Evolutionary conservation across 2,113 vertebrate species (phyloP), one percentile per base, ranked within the genome.

Genomic region (Mormoops blainvillei): DNA sequence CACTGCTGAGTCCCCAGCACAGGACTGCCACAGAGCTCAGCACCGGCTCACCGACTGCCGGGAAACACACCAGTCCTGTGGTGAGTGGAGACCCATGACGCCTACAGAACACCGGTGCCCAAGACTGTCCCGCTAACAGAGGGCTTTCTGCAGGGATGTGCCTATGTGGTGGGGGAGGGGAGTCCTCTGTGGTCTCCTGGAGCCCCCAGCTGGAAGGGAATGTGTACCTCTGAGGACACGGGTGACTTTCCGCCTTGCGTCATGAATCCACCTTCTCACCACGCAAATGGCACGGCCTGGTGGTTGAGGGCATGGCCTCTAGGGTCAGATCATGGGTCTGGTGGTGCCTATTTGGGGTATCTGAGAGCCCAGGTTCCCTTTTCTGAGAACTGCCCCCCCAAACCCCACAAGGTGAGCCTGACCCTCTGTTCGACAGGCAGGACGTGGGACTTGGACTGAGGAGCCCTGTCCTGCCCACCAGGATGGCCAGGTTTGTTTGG

Each of bases 111-210:
- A 52, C 61, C n/a, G n/a, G 28, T 24, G 12, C n/a, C 52, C 61
- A 28, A 12, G 24, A 54, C 20, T 22, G 48, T 14, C 14, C 14
- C 70, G 33, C 58, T 18, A 22, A 31, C 56, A 2, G 4, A 41
- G 16, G 15, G 45, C 31, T 58, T 58, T 63, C 67, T 45, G 7
- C 18, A 1, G 19, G 52, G n/a, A 43, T 10, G 9, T 16, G 16
- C 0, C 33, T 26, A 12, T 22, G 65, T 10, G n/a, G n/a, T 1
- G 19, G 0, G 0, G 0, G 14, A 4, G 26, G 41, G 14, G 20
- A 31, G 9, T 22, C 31, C 70, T 61, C 7, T 67, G 82, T 36
- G 61, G 81, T 61, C 48, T 91, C 63, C 33, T 9, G 0, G 33
- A 91, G 76, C 48, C 56, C 36, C 43, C 38, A 18, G 48, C 50